A percentile compares a stretch with the other conserved stretches of the same genome.
Conservation (phyloP, 2,888 invertebrate genomes). For the Lingula anatina region DNA sequence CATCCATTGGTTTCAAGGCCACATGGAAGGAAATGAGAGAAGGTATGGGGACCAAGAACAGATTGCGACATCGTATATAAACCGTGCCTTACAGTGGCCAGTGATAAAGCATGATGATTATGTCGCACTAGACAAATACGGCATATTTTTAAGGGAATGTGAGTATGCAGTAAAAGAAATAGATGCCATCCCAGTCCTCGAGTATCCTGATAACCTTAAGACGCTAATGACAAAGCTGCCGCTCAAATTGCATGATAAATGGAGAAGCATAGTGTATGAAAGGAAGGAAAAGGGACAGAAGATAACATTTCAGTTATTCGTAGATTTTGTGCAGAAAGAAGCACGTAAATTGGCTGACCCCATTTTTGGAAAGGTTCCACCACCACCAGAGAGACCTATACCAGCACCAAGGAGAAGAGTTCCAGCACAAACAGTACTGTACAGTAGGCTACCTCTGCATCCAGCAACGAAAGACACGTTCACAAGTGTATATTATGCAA, state of each 20-base stretch:
- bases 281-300: too few species aligned
- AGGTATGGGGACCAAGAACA: not conserved
- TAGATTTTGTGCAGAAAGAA: not conserved
- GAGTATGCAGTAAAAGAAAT: not conserved
- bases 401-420: too few species aligned
- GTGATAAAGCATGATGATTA: not conserved
- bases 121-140: not conserved
- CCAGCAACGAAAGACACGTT: too few species aligned
- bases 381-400: not conserved
- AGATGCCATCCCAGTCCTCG: not conserved
- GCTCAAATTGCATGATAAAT: not conserved
- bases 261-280: too few species aligned
- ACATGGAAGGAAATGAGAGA: not conserved
- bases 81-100: not conserved
- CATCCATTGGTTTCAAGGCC: not conserved
- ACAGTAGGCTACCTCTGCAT: too few species aligned
- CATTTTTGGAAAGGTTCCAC: not conserved
- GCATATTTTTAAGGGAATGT: not conserved
- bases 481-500: not conserved
- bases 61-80: not conserved
- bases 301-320: not conserved
- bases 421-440: too few species aligned
- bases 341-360: not conserved
- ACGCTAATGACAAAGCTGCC: not conserved
- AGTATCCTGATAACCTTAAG: conserved; percentile 1